A percentile compares a stretch with the other conserved stretches of the same genome.
Conservation (phyloP, 2,113 vertebrate genomes). For the Oncorhynchus mykiss region DNA sequence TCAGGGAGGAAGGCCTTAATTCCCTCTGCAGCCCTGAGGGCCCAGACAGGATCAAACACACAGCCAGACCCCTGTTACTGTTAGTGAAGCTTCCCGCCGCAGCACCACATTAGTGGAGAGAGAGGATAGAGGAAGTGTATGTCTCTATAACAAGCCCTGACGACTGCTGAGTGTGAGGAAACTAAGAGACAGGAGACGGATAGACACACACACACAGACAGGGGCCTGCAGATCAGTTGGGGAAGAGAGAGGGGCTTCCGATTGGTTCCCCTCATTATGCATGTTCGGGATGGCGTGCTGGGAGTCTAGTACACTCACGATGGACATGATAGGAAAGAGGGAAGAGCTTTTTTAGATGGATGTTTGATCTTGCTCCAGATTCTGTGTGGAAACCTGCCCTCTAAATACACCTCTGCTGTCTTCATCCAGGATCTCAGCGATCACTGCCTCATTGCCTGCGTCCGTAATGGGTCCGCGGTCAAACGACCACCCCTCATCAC, state of each 20-base stretch:
- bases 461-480: no score
- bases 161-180: slow-evolving; percentile 23
- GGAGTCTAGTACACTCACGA: neutral
- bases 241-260: neutral
- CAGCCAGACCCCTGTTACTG: slow-evolving; percentile 32
- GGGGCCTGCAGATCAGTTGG: neutral
- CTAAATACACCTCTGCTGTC: no score
- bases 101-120: slow-evolving; percentile 52
- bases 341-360: neutral
- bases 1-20: neutral
- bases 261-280: neutral
- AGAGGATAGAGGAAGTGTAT: slow-evolving; percentile 53
- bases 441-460: no score
- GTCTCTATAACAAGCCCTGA: slow-evolving; percentile 50
- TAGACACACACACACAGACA: neutral
- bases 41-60: slow-evolving; percentile 42
- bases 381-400: no score
- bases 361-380: neutral
- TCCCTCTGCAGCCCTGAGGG: slow-evolving; percentile 40
- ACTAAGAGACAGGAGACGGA: slow-evolving; percentile 6
- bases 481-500: no score
- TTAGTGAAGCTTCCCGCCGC: slow-evolving; percentile 46
- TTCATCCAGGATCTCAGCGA: no score
- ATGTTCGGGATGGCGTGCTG: neutral
- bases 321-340: neutral